A percentile compares a stretch with the other conserved stretches of the same genome.
Evolutionary conservation across 2,888 invertebrate genomes (phyloP).

Genomic region (Cerastis rubricosa): DNA sequence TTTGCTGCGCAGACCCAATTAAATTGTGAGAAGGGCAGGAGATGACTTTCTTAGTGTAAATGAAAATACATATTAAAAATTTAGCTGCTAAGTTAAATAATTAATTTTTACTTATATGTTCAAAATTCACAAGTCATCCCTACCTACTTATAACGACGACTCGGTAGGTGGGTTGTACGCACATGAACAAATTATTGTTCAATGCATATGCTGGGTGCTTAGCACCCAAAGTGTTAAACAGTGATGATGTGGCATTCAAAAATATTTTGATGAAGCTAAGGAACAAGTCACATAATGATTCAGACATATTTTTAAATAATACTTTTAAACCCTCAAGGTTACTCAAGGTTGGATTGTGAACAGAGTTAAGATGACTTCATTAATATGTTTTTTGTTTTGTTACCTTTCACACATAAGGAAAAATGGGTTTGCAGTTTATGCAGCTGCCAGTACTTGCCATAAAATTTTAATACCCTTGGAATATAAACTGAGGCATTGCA

Average conservation of each 20-base stretch:
- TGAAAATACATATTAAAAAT: not conserved
- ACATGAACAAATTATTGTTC: too few relatives aligned
- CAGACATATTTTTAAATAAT: not conserved
- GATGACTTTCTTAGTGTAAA: not conserved
- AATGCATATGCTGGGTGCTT: too few relatives aligned
- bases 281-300: not conserved
- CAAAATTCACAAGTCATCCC: too few relatives aligned
- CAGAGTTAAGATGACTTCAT: too few relatives aligned
- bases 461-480: slow-evolving; percentile 9
- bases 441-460: not conserved
- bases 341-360: slow-evolving; percentile 17
- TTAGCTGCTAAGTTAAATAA: too few relatives aligned
- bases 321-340: slow-evolving; percentile 24
- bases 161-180: too few relatives aligned
- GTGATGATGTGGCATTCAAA: not conserved
- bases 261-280: slow-evolving; percentile 9
- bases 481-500: slow-evolving; percentile 6
- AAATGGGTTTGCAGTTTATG: not conserved
- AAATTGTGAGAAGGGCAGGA: not conserved
- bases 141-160: too few relatives aligned
- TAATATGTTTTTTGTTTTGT: not conserved
- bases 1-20: not conserved
- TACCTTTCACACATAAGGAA: not conserved
- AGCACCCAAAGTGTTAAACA: not conserved
- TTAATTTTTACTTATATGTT: too few relatives aligned